Conservation (phyloP, 2,113 vertebrate species). For the Macrotis lagotis region DNA sequence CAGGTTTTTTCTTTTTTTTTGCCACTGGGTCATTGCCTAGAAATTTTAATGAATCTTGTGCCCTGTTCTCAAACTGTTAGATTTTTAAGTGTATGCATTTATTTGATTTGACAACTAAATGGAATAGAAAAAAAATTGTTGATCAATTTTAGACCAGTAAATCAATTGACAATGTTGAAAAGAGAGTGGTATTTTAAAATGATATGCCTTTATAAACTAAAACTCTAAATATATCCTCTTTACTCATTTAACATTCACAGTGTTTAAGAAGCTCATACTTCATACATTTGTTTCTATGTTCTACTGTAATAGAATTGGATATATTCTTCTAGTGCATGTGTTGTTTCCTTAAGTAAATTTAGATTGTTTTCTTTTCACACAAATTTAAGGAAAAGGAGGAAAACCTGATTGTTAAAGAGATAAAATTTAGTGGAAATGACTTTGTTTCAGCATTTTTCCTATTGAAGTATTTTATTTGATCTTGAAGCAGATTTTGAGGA, state of each 20-base stretch:
- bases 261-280: constrained; percentile 4
- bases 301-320: background rate
- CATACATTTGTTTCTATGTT: background rate
- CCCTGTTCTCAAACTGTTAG: constrained; percentile 27
- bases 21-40: constrained; percentile 32
- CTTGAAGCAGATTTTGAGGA: background rate
- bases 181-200: constrained; percentile 33
- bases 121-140: constrained; percentile 26
- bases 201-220: constrained; percentile 1
- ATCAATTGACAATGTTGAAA: background rate
- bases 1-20: constrained; percentile 23
- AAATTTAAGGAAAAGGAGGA: background rate
- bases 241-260: background rate
- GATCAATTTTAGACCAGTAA: constrained; percentile 1
- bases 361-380: constrained; percentile 29
- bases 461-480: background rate
- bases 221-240: background rate
- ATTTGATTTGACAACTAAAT: constrained; percentile 42
- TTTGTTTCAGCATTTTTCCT: background rate
- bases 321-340: constrained; percentile 6
- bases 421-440: background rate
- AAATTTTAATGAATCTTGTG: constrained; percentile 19
- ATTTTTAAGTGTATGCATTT: constrained; percentile 46
- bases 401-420: background rate
- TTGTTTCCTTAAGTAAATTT: constrained; percentile 43